These are phyloP conservation scores for Periparus ater DNA, from an alignment of 2,797 vertebrate genomes.

Conservation along the genomic window DNA sequence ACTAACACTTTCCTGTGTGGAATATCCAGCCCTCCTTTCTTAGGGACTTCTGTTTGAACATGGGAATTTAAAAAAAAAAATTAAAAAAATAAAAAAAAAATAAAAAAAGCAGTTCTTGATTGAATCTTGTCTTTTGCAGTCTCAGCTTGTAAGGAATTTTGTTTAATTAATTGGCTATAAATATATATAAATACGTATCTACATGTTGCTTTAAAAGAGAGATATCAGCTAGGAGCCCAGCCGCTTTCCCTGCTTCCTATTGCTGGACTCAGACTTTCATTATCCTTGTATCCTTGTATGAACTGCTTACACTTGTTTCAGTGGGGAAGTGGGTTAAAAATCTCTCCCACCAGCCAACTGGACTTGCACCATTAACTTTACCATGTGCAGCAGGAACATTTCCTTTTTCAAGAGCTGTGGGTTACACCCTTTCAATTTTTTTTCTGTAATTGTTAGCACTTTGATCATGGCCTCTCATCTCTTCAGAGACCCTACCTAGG, in stretches of 20 bases:
- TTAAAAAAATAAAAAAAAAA: no score
- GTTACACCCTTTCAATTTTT: background rate
- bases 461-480: background rate
- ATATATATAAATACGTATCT: background rate
- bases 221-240: background rate
- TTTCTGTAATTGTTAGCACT: background rate
- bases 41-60: background rate
- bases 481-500: background rate
- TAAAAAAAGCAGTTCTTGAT: background rate
- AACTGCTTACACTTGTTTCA: background rate
- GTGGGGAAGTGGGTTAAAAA: background rate
- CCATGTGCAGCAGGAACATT: background rate
- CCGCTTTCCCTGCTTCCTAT: background rate
- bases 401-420: background rate
- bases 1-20: background rate
- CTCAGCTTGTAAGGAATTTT: slow-evolving; percentile 47
- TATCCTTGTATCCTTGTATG: fast-evolving
- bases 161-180: slow-evolving; percentile 32
- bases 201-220: background rate
- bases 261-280: background rate
- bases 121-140: slow-evolving; percentile 19
- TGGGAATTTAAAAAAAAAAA: background rate
- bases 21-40: slow-evolving; percentile 5
- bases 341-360: background rate
- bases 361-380: background rate